These are phyloP conservation scores for Scolanthus callimorphus DNA, from an alignment of 92 coral and sea anemone genomes.

Conservation along the genomic window DNA sequence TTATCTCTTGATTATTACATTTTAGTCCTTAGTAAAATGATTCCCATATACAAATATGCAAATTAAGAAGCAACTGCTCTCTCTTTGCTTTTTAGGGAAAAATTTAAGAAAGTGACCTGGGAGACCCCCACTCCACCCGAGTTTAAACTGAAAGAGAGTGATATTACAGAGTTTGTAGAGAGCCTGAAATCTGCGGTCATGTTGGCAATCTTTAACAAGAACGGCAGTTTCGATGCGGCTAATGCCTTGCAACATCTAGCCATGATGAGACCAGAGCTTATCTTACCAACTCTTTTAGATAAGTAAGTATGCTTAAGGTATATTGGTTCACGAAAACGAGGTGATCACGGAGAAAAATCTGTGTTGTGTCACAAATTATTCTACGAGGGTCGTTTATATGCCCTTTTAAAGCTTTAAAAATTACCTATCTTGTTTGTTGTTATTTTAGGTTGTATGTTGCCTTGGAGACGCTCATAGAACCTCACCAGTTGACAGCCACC, in stretches of 20 bases:
- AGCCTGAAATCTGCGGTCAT: constrained; percentile 92
- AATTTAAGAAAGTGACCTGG: constrained; percentile 75
- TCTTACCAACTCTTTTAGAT: constrained; percentile 82
- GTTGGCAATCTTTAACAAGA: constrained; percentile 93
- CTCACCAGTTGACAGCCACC: constrained; percentile 95
- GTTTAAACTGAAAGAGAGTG: constrained; percentile 69
- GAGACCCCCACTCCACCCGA: constrained; percentile 70
- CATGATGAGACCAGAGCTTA: constrained; percentile 88
- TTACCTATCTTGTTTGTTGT: too few species aligned
- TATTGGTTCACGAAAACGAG: too few species aligned
- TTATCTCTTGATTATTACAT: too few species aligned
- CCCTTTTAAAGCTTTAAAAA: too few species aligned
- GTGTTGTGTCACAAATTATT: too few species aligned
- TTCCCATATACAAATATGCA: too few species aligned
- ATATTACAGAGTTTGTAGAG: constrained; percentile 87
- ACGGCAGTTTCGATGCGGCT: constrained; percentile 98
- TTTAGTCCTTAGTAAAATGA: too few species aligned
- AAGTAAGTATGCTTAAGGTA: too few species aligned
- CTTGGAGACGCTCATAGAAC: constrained; percentile 88
- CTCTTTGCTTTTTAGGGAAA: constrained; percentile 82
- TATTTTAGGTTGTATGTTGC: constrained; percentile 94
- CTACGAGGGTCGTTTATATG: too few species aligned
- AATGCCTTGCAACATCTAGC: constrained; percentile 89
- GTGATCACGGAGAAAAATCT: too few species aligned
- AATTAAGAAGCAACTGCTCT: too few species aligned